These are phyloP conservation scores for Sarcophaga bullata DNA, from an alignment of 1,140 invertebrate genomes.

Conservation along the genomic window DNA sequence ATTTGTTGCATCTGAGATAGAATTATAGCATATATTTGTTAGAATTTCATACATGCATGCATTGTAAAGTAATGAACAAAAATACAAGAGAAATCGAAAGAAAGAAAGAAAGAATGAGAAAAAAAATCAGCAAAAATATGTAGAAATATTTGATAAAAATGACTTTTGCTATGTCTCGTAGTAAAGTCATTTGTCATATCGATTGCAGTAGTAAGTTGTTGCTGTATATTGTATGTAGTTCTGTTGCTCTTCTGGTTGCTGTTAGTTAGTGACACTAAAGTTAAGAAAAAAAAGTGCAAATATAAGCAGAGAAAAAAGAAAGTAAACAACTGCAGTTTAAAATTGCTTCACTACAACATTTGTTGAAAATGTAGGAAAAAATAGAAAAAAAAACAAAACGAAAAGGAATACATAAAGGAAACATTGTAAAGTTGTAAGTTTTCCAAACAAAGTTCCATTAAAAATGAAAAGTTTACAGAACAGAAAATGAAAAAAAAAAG, in stretches of 20 bases:
- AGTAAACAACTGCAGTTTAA: conserved; percentile 28
- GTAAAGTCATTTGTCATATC: conserved; percentile 33
- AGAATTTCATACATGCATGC: neutral
- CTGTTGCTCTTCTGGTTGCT: no score
- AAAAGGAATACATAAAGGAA: neutral
- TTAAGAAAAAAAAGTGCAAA: neutral
- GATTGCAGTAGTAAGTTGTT: conserved; percentile 31
- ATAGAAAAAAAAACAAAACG: neutral
- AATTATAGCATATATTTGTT: conserved; percentile 23
- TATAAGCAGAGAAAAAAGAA: neutral
- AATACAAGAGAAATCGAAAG: neutral
- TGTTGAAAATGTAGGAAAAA: neutral
- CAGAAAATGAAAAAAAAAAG: neutral
- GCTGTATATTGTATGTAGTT: no score
- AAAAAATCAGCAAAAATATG: neutral
- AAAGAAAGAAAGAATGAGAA: no score
- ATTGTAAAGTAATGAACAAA: neutral
- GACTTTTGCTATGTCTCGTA: conserved; percentile 26
- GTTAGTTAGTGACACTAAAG: conserved; percentile 1
- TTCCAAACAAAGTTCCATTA: conserved; percentile 3
- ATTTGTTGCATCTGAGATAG: neutral
- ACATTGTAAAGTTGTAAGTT: conserved; percentile 11
- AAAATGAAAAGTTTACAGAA: neutral
- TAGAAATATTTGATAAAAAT: conserved; percentile 14
- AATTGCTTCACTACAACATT: conserved; percentile 34